Conservation (phyloP, 2,113 vertebrate genomes). For the Phylloscopus trochilus region DNA sequence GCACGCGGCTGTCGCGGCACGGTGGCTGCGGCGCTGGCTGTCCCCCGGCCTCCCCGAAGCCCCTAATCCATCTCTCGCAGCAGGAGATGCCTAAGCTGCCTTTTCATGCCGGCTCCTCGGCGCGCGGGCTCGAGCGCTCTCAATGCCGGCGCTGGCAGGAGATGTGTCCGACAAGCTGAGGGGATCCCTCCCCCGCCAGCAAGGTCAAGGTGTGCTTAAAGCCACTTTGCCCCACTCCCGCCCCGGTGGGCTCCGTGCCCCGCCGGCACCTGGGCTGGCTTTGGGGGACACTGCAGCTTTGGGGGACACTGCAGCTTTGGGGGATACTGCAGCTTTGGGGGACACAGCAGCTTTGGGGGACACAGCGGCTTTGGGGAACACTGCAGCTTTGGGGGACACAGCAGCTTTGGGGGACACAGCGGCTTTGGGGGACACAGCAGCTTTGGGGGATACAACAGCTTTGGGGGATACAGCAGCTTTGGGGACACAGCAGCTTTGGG, state of each 20-base stretch:
- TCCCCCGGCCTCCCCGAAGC: constrained; percentile 54
- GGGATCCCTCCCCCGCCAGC: constrained; percentile 63
- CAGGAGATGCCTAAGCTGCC: constrained; percentile 78
- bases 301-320: too few relatives aligned
- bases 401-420: too few relatives aligned
- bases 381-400: too few relatives aligned
- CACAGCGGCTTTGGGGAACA: too few relatives aligned
- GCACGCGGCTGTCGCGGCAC: neutral
- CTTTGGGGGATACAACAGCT: too few relatives aligned
- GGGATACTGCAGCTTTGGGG: too few relatives aligned
- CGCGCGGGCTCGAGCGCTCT: constrained; percentile 53
- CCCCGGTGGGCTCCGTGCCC: neutral
- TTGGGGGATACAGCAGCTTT: too few relatives aligned
- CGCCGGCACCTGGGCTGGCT: accelerated
- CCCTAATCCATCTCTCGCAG: constrained; percentile 78
- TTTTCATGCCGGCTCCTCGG: constrained; percentile 70
- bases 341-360: too few relatives aligned
- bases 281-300: too few relatives aligned
- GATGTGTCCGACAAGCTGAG: constrained; percentile 72
- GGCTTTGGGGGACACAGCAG: too few relatives aligned
- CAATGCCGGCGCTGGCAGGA: constrained; percentile 74
- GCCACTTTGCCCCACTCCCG: neutral
- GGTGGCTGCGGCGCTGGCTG: neutral
- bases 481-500: too few relatives aligned
- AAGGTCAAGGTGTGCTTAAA: constrained; percentile 69